These are phyloP conservation scores for Eueides isabella DNA, from an alignment of 1,140 invertebrate species.

Conservation along the genomic window DNA sequence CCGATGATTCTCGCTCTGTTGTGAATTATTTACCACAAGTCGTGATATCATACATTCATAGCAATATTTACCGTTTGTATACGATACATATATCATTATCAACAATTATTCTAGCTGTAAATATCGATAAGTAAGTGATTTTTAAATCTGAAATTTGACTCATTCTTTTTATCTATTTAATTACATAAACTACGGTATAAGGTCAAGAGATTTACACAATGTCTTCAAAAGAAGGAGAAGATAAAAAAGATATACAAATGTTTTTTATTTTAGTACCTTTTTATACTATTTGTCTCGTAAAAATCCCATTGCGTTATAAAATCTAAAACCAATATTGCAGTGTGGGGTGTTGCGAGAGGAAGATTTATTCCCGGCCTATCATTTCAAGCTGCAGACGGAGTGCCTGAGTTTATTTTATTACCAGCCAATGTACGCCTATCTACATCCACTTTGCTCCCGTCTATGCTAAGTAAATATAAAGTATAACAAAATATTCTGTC, in stretches of 20 bases:
- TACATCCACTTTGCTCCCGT: neutral
- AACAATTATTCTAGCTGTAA: too few species aligned
- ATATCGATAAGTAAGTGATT: too few species aligned
- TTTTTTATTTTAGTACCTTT: neutral
- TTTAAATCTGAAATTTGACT: too few species aligned
- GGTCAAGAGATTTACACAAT: neutral
- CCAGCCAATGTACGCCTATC: conserved; percentile 12
- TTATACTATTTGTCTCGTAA: neutral
- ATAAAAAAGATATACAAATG: neutral
- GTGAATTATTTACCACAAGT: conserved; percentile 28
- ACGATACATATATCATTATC: neutral
- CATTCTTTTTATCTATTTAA: too few species aligned
- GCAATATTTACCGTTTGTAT: neutral
- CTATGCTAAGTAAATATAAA: neutral
- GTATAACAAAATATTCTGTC: neutral
- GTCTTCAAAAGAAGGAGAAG: neutral
- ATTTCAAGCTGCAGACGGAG: conserved; percentile 7
- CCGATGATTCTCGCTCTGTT: conserved; percentile 23
- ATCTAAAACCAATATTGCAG: conserved; percentile 6
- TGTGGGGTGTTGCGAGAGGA: neutral
- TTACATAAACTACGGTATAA: neutral
- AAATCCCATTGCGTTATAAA: neutral
- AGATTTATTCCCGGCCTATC: conserved; percentile 6
- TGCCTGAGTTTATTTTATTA: conserved; percentile 8
- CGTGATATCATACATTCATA: conserved; percentile 5